Base-by-base conservation (phyloP, 2,113 vertebrate genomes). In the Heteronetta atricapilla region DNA sequence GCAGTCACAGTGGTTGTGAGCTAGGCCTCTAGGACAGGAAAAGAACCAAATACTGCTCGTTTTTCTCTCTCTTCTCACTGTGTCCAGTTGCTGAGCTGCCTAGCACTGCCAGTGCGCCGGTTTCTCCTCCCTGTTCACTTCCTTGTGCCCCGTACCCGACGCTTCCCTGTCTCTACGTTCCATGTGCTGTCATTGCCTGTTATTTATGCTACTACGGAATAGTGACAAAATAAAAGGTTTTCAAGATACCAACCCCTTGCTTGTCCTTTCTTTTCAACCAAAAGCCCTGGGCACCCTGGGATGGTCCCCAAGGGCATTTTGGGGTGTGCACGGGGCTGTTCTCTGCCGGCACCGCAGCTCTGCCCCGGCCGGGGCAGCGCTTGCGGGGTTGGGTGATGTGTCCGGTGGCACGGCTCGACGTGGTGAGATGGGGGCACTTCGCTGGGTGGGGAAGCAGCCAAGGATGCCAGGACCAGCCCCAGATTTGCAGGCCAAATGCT, bases 181-280 rank as follows among this genome's bases (percentile, higher is more conserved):
- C 64, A 55, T 55, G 89, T 89, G 96, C 94, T 96, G 90, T 94
- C 96, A 25, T 95, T 86, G 83, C 96, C 94, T 84, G 48, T 97
- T 97, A 98, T 98, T 98, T 98, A 98, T 98, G 98, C 97, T 97
- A 91, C 96, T 94, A 94, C 26, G 18, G 89, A 94, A 95, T 97
- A 97, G 96, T 64, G 96, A 89, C 77, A 89, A 97, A 98, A 98
- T 98, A 98, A 98, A 98, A 94, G 25, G 95, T 96, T 97, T 98
- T 96, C 95, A 92, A 94, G 89, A 94, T 91, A 96, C 62, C 96
- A 72, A 55, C 72, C 13, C 46, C 2, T 33, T 5, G 12, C 46
- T 25, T 14, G 0, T 7, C 6, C 19, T 50, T 48, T 5, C 53
- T 55, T 53, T 33, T 55, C 26, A 2, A 64, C 18, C 62, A 40